Base-by-base conservation (phyloP, 2,888 invertebrate genomes). In the Drosophila longiperda region DNA sequence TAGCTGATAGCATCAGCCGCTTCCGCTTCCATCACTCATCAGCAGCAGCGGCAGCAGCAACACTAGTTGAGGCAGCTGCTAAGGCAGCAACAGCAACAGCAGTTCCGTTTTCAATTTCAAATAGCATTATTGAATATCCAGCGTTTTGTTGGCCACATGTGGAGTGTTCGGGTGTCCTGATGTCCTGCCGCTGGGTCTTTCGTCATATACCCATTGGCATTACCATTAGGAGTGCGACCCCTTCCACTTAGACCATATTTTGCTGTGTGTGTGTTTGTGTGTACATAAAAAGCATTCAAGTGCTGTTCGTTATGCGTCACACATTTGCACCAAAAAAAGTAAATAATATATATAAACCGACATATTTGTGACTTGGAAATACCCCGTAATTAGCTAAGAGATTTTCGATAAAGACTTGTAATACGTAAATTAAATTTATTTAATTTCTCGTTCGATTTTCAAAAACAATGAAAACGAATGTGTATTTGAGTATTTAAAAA, bases 21-120 rank as follows among this genome's bases (percentile, higher is more conserved):
- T 79, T 82, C 80, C 79, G 79, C 60, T 74, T 65, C 64, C 66
- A 79, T 78, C 78, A 78, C 62, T 79, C 74, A 78, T 60, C 78
- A 66, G 17, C 60, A 45, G 20, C 54, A 17, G 45, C 58, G 15
- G 33, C 17, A 40, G n/a, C 26, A 45, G 20, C 45, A 40, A 6
- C 36, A 23, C 6, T 23, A 45, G 12, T n/a, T 42, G 12, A 45
- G 45, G 7, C 45, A 42, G 42, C 42, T 42, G 42, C 20, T 7
- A 12, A 42, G 26, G 49, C 26, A 49, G 17, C 49, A 17, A 49
- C 17, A 17, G 17, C 17, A 49, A 17, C 50, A 17, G 49, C 26
- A 26, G 23, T 80, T 62, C 62, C 69, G 70, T 75, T 77, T 79
- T 75, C 72, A 71, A 77, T 79, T 75, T 75, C 53, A 49, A 33